Evolutionary conservation across 2,113 vertebrate genomes (phyloP), one percentile per base, ranked within the genome.

Genomic region (Gallinago undulata): DNA sequence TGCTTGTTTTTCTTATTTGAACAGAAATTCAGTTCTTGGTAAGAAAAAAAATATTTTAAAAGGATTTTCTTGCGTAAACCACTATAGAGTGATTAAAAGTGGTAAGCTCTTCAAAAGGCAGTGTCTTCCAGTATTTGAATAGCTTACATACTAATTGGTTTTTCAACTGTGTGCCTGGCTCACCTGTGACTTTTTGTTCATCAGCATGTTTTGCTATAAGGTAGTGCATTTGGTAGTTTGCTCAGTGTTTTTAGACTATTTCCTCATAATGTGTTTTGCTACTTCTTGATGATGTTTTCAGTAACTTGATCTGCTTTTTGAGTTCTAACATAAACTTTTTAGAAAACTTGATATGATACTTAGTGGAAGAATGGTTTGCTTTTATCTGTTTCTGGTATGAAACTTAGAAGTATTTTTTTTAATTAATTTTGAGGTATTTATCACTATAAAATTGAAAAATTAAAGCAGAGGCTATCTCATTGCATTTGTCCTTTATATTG

Each of bases 151-250:
- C 76, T 97, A 95, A 97, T 96, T 96, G 96, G 92, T 94, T 97
- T 94, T 96, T 96, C 94, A 94, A 88, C 93, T 85, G 74, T 94
- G 89, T 96, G 76, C 51, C 74, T 94, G 77, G 56, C 85, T 97
- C 88, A 97, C 95, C 96, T 97, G 95, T 77, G 94, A 94, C 90
- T 96, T 96, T 94, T 94, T 96, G 64, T 92, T 95, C 91, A 80
- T 89, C 84, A 84, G 59, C 74, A 97, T 98, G 97, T 97, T 98
- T 97, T 98, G 97, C 95, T 98, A 97, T 92, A 97, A 98, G 97
- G 97, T 97, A 95, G 51, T 16, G n/a, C 90, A 15, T 94, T 70
- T 89, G 85, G 35, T 70, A 39, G 70, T 87, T 79, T 92, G 37
- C 62, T 94, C 70, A 10, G 50, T 85, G 14, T 28, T 37, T 81